Evolutionary conservation across 2,113 vertebrate species (phyloP).

Genomic region (Megalops atlanticus): DNA sequence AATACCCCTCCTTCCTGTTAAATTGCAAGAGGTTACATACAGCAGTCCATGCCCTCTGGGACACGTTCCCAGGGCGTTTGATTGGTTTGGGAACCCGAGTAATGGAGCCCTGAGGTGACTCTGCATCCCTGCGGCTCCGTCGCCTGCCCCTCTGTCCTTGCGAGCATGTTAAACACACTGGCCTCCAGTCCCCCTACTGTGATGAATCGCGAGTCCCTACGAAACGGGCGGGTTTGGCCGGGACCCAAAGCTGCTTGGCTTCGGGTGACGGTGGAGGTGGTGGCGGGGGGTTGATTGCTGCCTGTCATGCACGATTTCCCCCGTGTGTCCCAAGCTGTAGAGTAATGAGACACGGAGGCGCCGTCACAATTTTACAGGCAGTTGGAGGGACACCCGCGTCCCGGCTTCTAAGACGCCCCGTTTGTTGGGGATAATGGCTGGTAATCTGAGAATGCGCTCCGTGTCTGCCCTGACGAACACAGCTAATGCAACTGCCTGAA

Average conservation of each 20-base stretch:
- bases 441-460: constrained; percentile 22
- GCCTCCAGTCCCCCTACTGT: not conserved
- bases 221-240: not conserved
- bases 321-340: constrained; percentile 6
- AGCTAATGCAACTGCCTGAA: not conserved
- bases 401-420: constrained; percentile 4
- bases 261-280: not conserved
- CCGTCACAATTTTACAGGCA: not conserved
- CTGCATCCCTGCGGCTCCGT: not conserved
- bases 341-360: constrained; percentile 23
- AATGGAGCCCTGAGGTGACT: not conserved
- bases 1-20: no score
- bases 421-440: constrained; percentile 1
- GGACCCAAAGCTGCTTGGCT: constrained; percentile 12
- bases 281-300: constrained; percentile 14
- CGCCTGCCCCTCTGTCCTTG: not conserved
- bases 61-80: no score
- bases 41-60: no score
- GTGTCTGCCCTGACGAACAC: constrained; percentile 31
- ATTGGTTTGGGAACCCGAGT: no score
- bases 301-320: constrained; percentile 24
- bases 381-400: not conserved
- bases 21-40: no score
- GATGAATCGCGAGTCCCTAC: not conserved
- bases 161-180: constrained; percentile 23